Percentiles rank a stretch among this genome's conserved stretches.
These are phyloP conservation scores for Muscicapa comitata DNA, from an alignment of 2,797 vertebrate species.

Conservation along the genomic window DNA sequence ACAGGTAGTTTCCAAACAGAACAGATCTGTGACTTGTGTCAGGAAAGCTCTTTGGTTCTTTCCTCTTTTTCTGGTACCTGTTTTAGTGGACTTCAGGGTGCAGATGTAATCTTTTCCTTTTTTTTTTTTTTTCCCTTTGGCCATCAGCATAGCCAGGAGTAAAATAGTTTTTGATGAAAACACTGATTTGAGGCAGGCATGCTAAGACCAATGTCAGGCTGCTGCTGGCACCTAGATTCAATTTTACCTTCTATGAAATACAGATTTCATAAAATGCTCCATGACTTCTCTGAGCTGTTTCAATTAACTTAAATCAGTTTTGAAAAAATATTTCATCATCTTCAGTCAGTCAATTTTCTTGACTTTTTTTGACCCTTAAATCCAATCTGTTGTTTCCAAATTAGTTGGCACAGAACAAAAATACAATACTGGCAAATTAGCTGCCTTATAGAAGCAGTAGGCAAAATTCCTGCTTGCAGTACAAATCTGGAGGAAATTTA, in stretches of 20 bases:
- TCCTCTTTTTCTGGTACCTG: not conserved
- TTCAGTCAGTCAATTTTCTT: not conserved
- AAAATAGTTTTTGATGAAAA: not conserved
- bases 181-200: not conserved
- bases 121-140: not conserved
- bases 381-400: not conserved
- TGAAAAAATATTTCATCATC: not conserved
- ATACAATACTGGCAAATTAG: not conserved
- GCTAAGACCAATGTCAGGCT: not conserved
- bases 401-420: not conserved
- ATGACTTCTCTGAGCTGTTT: not conserved
- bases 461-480: not conserved
- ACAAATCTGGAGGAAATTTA: not conserved
- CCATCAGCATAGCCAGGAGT: not conserved
- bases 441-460: not conserved
- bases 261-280: not conserved
- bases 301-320: not conserved
- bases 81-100: not conserved
- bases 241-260: slow-evolving; percentile 35
- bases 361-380: not conserved
- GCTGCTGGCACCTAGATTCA: not conserved
- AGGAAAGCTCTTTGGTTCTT: not conserved
- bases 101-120: not conserved
- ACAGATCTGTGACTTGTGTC: not conserved
- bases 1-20: not conserved